A percentile compares a stretch with the other conserved stretches of the same genome.
Conservation (phyloP, 2,113 vertebrate genomes). For the Excalfactoria chinensis region DNA sequence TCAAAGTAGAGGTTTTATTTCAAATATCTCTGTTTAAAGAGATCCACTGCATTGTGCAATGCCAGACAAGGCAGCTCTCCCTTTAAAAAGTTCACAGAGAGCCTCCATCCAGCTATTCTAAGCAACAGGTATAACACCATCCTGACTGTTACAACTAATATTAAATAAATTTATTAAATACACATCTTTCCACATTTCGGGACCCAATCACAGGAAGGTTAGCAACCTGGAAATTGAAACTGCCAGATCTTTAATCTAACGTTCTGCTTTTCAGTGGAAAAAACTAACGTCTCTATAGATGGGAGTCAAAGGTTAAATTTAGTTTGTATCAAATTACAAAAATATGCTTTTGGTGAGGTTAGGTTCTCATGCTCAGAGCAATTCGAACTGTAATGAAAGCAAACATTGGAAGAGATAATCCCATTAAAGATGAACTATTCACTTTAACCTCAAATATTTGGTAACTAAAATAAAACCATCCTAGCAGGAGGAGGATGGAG, state of each 20-base stretch:
- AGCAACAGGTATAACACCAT: background rate
- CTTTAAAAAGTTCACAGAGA: background rate
- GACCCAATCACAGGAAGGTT: conserved; percentile 70
- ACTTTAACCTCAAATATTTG: conserved; percentile 78
- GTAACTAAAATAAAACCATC: conserved; percentile 75
- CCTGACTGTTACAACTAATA: background rate
- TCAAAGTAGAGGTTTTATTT: conserved; percentile 21
- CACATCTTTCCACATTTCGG: conserved; percentile 34
- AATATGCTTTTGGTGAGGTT: conserved; percentile 81
- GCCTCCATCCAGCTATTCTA: background rate
- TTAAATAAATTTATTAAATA: conserved; percentile 16
- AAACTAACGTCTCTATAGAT: conserved; percentile 80
- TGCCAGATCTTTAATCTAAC: conserved; percentile 75
- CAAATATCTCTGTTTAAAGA: background rate
- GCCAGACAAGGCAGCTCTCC: background rate
- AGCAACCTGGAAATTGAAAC: conserved; percentile 78
- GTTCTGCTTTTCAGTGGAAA: conserved; percentile 67
- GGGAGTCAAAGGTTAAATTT: conserved; percentile 83
- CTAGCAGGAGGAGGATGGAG: conserved; percentile 57
- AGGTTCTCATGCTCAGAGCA: conserved; percentile 82
- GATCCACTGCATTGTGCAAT: background rate
- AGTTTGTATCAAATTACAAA: conserved; percentile 85
- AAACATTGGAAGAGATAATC: conserved; percentile 83
- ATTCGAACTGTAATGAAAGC: conserved; percentile 80
- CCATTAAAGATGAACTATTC: conserved; percentile 84